Evolutionary conservation across 2,113 vertebrate species (phyloP).

Genomic region (Orthochromis indermauri): DNA sequence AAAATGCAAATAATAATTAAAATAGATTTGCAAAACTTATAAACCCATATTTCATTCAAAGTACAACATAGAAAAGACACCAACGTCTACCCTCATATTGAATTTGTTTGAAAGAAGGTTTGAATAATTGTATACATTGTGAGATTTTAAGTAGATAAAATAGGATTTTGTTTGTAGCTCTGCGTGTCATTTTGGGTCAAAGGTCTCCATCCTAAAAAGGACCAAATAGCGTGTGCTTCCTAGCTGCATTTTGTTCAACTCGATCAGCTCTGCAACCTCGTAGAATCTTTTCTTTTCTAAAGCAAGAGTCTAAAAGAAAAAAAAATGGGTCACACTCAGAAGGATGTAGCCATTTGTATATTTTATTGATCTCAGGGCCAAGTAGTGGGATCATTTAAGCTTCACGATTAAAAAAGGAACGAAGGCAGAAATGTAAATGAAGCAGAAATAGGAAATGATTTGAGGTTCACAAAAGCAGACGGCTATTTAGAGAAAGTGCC

Average conservation of each 20-base stretch:
- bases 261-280: not conserved
- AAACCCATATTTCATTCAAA: not conserved
- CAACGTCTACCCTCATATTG: not conserved
- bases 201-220: not conserved
- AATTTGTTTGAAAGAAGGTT: not conserved
- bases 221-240: not conserved
- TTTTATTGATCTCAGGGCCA: not conserved
- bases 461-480: not conserved
- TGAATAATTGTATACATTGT: not conserved
- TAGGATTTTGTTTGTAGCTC: not conserved
- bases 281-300: not conserved
- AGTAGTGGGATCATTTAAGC: not conserved
- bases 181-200: not conserved
- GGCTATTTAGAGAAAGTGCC: conserved; percentile 16
- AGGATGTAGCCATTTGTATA: not conserved
- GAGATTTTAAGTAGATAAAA: not conserved
- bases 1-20: not conserved
- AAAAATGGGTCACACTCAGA: not conserved
- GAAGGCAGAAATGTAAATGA: not conserved
- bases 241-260: not conserved
- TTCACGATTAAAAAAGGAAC: not conserved
- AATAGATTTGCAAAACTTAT: not conserved
- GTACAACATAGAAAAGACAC: not conserved
- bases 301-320: not conserved
- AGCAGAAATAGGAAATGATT: not conserved